Evolutionary conservation across 2,113 vertebrate species (phyloP).

Genomic region (Nesoenas mayeri): DNA sequence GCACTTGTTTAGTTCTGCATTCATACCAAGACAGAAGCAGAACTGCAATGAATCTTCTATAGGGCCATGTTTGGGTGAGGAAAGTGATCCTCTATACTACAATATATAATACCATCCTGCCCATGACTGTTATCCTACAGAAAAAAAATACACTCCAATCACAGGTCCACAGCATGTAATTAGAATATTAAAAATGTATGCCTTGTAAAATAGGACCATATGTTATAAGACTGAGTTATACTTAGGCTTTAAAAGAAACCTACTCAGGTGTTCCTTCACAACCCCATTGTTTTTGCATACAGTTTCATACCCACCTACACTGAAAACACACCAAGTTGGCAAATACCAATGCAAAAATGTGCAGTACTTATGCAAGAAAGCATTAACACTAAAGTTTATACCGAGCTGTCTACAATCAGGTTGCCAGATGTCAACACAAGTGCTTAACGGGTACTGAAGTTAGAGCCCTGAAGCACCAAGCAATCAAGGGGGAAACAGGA

Average conservation of each 20-base stretch:
- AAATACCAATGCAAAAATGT: neutral
- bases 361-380: neutral
- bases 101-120: neutral
- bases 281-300: neutral
- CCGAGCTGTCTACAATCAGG: neutral
- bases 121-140: neutral
- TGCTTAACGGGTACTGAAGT: rapidly evolving
- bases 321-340: neutral
- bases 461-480: neutral
- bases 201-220: neutral
- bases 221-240: neutral
- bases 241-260: neutral
- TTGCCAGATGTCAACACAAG: neutral
- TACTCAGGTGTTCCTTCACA: neutral
- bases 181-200: neutral
- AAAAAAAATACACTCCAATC: neutral
- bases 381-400: neutral
- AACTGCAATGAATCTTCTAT: neutral
- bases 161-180: neutral
- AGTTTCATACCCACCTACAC: neutral
- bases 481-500: neutral
- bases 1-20: neutral
- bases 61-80: neutral
- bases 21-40: neutral
- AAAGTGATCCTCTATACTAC: neutral